These are phyloP conservation scores for Pipistrellus kuhlii DNA, from an alignment of 2,797 vertebrate species.

Conservation along the genomic window DNA sequence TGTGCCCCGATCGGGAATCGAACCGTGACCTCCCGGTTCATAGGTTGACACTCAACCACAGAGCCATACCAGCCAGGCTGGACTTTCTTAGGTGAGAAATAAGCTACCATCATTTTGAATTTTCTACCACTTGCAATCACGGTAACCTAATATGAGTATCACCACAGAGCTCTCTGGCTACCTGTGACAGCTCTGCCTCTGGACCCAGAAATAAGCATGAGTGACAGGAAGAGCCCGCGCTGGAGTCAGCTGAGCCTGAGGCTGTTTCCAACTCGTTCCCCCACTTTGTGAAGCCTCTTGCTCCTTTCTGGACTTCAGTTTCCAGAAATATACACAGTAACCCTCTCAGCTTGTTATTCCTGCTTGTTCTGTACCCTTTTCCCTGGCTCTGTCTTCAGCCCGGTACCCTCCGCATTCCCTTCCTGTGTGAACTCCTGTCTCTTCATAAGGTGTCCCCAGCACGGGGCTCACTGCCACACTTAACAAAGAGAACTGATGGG, in stretches of 20 bases:
- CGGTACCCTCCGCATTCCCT: background rate
- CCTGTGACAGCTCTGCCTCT: background rate
- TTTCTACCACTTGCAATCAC: background rate
- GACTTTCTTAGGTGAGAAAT: background rate
- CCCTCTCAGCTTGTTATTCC: background rate
- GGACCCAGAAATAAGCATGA: background rate
- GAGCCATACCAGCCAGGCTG: no score
- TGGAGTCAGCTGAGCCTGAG: no score
- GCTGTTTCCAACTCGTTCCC: background rate
- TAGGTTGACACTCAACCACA: no score
- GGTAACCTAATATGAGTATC: background rate
- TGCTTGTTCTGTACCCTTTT: background rate
- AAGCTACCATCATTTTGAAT: background rate
- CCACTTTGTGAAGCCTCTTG: background rate
- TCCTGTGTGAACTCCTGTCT: background rate
- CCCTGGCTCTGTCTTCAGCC: background rate
- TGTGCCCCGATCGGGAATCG: no score
- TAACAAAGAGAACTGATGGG: background rate
- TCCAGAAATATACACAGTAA: background rate
- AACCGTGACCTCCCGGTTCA: no score
- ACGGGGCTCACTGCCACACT: background rate
- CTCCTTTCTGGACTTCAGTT: background rate
- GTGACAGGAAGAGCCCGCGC: background rate
- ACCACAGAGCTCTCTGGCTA: background rate
- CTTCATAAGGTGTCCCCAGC: background rate